These are phyloP conservation scores for Glareola pratincola DNA, from an alignment of 2,113 vertebrate species.

Conservation along the genomic window DNA sequence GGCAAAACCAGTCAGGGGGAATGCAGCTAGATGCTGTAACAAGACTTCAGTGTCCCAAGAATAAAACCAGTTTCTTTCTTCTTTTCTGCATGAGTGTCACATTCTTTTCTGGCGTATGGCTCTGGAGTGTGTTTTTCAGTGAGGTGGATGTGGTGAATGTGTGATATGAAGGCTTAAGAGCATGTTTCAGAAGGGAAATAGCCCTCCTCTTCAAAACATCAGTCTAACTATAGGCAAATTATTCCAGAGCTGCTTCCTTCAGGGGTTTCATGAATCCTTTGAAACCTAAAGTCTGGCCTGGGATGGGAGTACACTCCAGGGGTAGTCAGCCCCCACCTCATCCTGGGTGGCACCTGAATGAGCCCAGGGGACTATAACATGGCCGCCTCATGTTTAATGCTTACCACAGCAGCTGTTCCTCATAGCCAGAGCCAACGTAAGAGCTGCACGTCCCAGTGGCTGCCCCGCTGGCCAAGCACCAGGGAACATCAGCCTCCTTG, in stretches of 20 bases:
- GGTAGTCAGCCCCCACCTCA: background rate
- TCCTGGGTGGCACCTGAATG: background rate
- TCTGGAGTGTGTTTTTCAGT: background rate
- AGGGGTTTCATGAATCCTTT: background rate
- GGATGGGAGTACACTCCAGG: background rate
- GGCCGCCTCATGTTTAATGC: background rate
- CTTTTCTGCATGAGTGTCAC: constrained; percentile 39
- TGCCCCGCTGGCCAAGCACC: background rate
- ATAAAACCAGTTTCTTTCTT: constrained; percentile 69
- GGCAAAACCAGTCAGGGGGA: constrained; percentile 56
- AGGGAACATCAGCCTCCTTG: background rate
- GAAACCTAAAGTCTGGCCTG: background rate
- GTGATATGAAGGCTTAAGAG: background rate
- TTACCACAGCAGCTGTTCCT: background rate
- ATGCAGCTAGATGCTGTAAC: constrained; percentile 37
- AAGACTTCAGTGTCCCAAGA: constrained; percentile 45
- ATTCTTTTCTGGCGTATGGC: constrained; percentile 1
- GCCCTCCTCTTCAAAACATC: background rate
- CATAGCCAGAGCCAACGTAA: background rate
- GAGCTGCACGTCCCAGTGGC: rapidly evolving
- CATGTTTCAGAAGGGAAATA: background rate
- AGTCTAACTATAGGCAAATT: background rate
- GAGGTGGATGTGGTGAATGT: background rate
- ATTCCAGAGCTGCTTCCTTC: background rate
- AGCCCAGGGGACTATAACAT: background rate